A percentile compares a stretch with the other conserved stretches of the same genome.
Evolutionary conservation across 2,113 vertebrate species (phyloP).

Genomic region (Lasiurus cinereus): DNA sequence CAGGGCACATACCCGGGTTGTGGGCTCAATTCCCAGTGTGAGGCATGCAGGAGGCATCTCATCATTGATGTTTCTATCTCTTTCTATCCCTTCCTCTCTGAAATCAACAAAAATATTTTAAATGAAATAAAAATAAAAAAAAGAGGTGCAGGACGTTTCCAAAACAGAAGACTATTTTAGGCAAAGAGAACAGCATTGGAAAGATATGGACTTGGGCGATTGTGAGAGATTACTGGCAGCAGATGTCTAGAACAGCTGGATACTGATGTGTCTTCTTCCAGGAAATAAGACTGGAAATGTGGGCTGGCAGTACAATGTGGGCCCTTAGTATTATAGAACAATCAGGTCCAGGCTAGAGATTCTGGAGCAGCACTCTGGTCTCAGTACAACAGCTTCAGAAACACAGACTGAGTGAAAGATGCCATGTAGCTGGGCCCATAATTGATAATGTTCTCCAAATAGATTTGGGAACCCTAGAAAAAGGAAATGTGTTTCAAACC

Average conservation of each 20-base stretch:
- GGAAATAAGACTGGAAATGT: background rate
- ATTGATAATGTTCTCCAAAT: background rate
- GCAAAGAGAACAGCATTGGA: background rate
- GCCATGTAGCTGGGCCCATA: background rate
- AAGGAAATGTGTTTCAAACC: background rate
- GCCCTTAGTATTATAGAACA: background rate
- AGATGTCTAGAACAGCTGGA: background rate
- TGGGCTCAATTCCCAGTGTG: too few relatives aligned
- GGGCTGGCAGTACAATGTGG: background rate
- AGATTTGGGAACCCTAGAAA: background rate
- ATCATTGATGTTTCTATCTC: too few relatives aligned
- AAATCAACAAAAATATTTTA: too few relatives aligned
- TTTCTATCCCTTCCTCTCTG: too few relatives aligned
- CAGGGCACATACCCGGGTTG: too few relatives aligned
- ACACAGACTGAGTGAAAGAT: background rate
- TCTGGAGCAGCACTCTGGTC: background rate
- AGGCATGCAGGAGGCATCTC: too few relatives aligned
- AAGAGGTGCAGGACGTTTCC: background rate
- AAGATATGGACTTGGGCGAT: background rate
- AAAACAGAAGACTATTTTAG: background rate
- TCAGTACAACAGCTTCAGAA: background rate
- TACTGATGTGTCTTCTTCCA: background rate
- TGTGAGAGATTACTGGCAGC: background rate
- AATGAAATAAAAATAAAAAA: background rate
- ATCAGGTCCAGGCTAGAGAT: fast-evolving